A percentile compares a stretch with the other conserved stretches of the same genome.
phyloP scores from a whole-genome alignment of 2,797 vertebrate genomes.

The Pangasius mekongensis region DNA sequence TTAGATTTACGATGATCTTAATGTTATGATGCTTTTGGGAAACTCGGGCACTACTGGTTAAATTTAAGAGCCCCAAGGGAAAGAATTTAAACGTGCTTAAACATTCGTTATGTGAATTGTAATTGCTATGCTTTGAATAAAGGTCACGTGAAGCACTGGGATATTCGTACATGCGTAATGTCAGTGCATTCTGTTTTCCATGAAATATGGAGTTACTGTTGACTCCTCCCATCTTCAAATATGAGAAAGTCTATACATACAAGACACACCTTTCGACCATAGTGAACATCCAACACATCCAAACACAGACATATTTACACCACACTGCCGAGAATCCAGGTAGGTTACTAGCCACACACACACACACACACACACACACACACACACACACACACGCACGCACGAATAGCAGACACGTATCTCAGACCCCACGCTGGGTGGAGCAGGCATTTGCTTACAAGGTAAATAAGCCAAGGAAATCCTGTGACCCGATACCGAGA shows the following conservation, averaged over 20 bases:
- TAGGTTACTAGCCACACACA: neutral
- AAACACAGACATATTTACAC: neutral
- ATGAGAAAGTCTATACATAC: conserved; percentile 4
- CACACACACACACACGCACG: neutral
- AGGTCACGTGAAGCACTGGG: neutral
- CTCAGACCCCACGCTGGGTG: conserved; percentile 44
- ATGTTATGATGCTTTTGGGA: neutral
- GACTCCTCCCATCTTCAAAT: conserved; percentile 18
- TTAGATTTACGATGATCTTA: neutral
- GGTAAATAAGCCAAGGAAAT: conserved; percentile 45
- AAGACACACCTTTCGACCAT: conserved; percentile 9
- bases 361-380: neutral
- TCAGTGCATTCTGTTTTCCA: neutral
- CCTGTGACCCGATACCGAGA: neutral
- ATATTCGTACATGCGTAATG: neutral
- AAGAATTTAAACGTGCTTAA: neutral
- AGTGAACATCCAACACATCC: neutral
- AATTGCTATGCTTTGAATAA: neutral
- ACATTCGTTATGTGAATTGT: neutral
- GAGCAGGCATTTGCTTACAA: conserved; percentile 41
- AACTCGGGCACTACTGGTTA: neutral
- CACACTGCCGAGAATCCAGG: neutral
- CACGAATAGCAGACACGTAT: conserved; percentile 28
- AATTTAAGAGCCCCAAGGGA: neutral
- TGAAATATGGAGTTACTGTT: conserved; percentile 12